Evolutionary conservation across 2,113 vertebrate genomes (phyloP), one percentile per base, ranked within the genome.

Genomic region (Prietella phreatophila): DNA sequence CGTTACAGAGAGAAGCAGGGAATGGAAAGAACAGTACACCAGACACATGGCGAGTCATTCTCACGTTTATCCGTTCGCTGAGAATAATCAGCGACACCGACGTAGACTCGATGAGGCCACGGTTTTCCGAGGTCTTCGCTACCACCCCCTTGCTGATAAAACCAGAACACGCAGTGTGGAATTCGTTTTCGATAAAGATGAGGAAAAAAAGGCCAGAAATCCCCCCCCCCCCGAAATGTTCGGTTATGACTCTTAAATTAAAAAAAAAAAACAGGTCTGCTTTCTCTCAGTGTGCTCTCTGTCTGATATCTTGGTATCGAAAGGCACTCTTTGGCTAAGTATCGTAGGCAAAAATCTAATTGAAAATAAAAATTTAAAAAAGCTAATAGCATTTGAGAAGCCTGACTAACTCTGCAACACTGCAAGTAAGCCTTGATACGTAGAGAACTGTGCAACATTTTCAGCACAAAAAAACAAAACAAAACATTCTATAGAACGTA

Each of bases 51-150:
- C 83, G 19, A 85, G 39, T 82, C 79, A 47, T 75, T 55, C 82
- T 89, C 92, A 93, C 92, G 91, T 93, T 93, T 90, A 92, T 91
- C 85, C 91, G 76, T 92, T 90, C 83, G 87, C 82, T 90, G 19
- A 90, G 67, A 73, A 60, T 79, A 56, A 20, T 67, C 47, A 75
- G 53, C 42, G 25, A 85, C 84, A 11, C 56, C 80, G 5, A 63
- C 0, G 27, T 9, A 78, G 56, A 65, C 7, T 15, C 73, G 36
- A 60, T 11, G 9, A 22, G 13, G 7, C 27, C 79, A 63, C 47
- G 56, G 36, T 84, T 75, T 85, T 81, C 56, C 20, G 61, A 88
- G 50, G 61, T 33, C 2, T 65, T 53, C 76, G 61, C 39, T 4
- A 42, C 39, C 39, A 42, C 42, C 42, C 42, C n/a, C 42, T 63